Evolutionary conservation across 1,140 invertebrate species (phyloP), one percentile per base, ranked within the genome.

Genomic region (Papilio dardanus): DNA sequence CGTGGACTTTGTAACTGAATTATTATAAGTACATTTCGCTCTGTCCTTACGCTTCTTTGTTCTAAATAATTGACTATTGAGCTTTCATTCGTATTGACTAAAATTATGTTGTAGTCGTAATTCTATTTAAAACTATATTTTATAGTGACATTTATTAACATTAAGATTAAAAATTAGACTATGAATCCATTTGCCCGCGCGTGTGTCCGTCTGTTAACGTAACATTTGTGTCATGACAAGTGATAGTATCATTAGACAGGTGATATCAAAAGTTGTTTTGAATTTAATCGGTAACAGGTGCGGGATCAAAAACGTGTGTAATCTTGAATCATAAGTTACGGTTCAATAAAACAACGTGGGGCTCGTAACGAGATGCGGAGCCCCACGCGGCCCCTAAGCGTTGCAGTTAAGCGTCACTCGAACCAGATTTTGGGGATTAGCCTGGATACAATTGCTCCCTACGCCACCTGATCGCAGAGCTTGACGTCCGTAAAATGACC

Each of bases 381-480:
- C 75, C 74, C 74, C 67, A 33, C 66, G 37, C 62, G 71, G 24
- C 77, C 77, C 79, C 67, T n/a, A 35, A 74, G 58, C 24, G 67
- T 69, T 76, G 74, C 76, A 79, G 80, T 81, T 67, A 77, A 81
- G 78, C 76, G 75, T 74, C 79, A 79, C 80, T 81, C 75, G 77
- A 74, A 81, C 76, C 78, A 83, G 82, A 85, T 87, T 86, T 83
- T 74, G 50, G 75, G 84, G 83, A 86, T 86, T 84, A 87, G 77
- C 80, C 76, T 21, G 74, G 74, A 82, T 40, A 71, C 75, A 79
- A 80, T 79, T 76, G 68, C 30, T 73, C 81, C 74, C 77, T 50
- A 76, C 79, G 78, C 79, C 84, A 86, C 83, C 84, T 86, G 84
- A 86, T 86, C 80, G 65, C 76, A 62, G 10, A 28, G 62, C 31